Evolutionary conservation across 2,888 invertebrate species (phyloP).

Genomic region (Eristalis intricaria): DNA sequence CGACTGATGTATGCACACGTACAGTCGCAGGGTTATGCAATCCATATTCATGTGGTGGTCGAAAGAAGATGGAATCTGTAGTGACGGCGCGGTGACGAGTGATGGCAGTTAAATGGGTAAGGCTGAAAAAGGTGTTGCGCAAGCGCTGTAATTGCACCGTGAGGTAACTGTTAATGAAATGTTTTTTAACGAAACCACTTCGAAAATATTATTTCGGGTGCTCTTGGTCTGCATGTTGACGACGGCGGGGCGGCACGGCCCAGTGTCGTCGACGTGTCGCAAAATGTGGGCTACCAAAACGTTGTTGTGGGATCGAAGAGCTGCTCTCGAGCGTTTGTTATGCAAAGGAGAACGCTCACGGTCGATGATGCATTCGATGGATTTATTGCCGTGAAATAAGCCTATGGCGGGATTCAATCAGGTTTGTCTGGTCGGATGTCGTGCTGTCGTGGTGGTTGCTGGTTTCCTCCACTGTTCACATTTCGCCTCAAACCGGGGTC

Average conservation of each 20-base stretch:
- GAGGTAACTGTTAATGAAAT: conserved; percentile 68
- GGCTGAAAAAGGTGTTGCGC: conserved; percentile 41
- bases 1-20: conserved; percentile 27
- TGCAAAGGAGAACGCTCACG: conserved; percentile 31
- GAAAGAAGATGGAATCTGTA: conserved; percentile 7
- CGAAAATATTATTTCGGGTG: conserved; percentile 11
- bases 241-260: neutral
- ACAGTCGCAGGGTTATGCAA: conserved; percentile 37
- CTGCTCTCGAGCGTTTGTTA: neutral
- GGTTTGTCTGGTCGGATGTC: neutral
- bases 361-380: neutral
- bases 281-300: conserved; percentile 32
- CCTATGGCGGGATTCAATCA: conserved; percentile 5
- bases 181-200: conserved; percentile 16
- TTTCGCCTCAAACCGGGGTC: neutral
- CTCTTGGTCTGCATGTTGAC: conserved; percentile 33
- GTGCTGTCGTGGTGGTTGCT: neutral
- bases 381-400: neutral
- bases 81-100: neutral
- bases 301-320: neutral
- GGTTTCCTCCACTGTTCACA: neutral
- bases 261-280: neutral
- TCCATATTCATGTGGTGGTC: conserved; percentile 50
- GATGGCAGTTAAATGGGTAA: conserved; percentile 25
- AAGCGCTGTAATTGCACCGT: conserved; percentile 59